A percentile compares a stretch with the other conserved stretches of the same genome.
phyloP scores from a whole-genome alignment of 2,888 invertebrate genomes.

The Dicyrtomina minuta region DNA sequence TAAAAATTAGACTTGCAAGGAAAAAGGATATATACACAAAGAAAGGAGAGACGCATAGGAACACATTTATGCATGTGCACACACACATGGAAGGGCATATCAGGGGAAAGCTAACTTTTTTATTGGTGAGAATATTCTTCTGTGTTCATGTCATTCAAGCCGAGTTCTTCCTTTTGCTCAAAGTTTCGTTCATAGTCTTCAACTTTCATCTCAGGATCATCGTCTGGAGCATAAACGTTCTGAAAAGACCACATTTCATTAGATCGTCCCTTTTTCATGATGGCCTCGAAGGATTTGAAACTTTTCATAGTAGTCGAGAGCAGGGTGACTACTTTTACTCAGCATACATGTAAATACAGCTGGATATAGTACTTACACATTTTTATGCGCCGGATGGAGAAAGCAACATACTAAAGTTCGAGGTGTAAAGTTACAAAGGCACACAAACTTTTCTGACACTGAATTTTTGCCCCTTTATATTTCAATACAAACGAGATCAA shows the following conservation, averaged over 20 bases:
- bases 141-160: slow-evolving; percentile 92
- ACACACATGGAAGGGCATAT: too few species aligned
- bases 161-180: slow-evolving; percentile 94
- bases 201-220: slow-evolving; percentile 72
- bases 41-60: background rate
- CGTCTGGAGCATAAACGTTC: slow-evolving; percentile 68
- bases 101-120: slow-evolving; percentile 3
- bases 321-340: background rate
- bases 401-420: too few species aligned
- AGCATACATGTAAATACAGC: background rate
- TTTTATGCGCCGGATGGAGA: background rate
- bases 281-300: slow-evolving; percentile 21
- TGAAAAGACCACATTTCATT: slow-evolving; percentile 56
- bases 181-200: slow-evolving; percentile 76
- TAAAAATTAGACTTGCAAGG: too few species aligned
- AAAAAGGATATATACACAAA: too few species aligned
- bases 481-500: too few species aligned
- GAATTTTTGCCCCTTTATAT: slow-evolving; percentile 16
- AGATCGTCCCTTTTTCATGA: slow-evolving; percentile 20
- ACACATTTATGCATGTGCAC: too few species aligned
- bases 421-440: slow-evolving; percentile 24
- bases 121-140: slow-evolving; percentile 59
- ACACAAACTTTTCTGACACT: slow-evolving; percentile 15
- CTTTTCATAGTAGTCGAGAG: slow-evolving; percentile 4
- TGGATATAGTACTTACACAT: background rate